Percentiles rank a stretch among this genome's conserved stretches.
These are phyloP conservation scores for Creontiades dilutus DNA, from an alignment of 2,888 invertebrate genomes.

Conservation along the genomic window DNA sequence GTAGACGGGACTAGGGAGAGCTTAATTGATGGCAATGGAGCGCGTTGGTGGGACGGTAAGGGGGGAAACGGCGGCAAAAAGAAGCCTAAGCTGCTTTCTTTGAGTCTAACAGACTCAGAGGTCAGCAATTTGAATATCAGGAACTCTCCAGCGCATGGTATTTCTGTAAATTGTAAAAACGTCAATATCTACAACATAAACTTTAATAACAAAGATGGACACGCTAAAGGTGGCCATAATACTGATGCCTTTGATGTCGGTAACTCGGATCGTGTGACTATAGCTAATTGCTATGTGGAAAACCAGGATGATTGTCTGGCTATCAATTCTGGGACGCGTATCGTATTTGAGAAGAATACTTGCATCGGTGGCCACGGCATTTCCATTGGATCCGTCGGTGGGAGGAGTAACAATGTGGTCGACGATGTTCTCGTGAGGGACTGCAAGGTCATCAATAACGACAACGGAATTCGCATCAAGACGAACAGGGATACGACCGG, in stretches of 20 bases:
- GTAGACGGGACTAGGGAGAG: background rate
- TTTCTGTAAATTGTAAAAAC: background rate
- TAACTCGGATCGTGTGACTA: background rate
- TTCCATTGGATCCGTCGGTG: conserved; percentile 28
- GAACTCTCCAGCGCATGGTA: background rate
- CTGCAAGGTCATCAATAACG: background rate
- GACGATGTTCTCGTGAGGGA: background rate
- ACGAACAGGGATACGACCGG: background rate
- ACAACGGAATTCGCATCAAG: background rate
- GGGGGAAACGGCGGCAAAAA: conserved; percentile 48
- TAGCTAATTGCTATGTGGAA: background rate
- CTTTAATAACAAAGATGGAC: background rate
- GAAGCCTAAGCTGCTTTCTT: conserved; percentile 12
- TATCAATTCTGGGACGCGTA: background rate
- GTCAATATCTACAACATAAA: background rate
- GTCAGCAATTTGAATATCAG: background rate
- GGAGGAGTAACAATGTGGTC: background rate
- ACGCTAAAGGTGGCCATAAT: background rate
- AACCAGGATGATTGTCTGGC: conserved; percentile 49
- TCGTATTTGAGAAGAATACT: background rate
- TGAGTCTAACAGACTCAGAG: background rate
- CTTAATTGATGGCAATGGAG: conserved; percentile 29
- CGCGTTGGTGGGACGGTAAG: conserved; percentile 48
- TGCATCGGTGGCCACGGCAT: conserved; percentile 26
- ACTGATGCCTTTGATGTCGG: conserved; percentile 36